These are phyloP conservation scores for Phenganax subtilis DNA, from an alignment of 92 coral and sea anemone genomes.

Conservation along the genomic window DNA sequence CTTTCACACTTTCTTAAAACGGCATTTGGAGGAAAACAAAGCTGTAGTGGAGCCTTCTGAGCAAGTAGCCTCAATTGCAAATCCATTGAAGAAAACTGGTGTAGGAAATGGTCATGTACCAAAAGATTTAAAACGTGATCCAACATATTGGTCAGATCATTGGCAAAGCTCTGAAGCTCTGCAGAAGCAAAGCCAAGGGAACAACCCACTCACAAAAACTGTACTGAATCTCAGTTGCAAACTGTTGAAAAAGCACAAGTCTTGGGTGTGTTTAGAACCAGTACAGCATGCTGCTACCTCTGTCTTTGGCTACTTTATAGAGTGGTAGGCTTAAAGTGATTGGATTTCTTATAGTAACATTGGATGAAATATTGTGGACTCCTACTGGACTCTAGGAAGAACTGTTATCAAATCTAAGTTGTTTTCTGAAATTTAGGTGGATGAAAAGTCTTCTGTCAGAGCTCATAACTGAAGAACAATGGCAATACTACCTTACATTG, in stretches of 20 bases:
- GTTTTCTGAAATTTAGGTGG: slow-evolving; percentile 49
- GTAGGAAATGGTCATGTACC: neutral
- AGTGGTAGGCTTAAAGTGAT: slow-evolving; percentile 56
- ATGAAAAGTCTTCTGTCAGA: slow-evolving; percentile 66
- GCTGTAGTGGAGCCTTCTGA: neutral
- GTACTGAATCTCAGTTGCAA: slow-evolving; percentile 69
- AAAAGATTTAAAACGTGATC: neutral
- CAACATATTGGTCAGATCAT: too few relatives aligned
- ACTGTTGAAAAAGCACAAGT: slow-evolving; percentile 61
- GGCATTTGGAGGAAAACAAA: neutral
- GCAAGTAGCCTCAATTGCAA: neutral
- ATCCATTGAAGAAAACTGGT: neutral
- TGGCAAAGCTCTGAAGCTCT: too few relatives aligned
- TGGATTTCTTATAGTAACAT: neutral
- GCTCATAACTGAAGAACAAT: slow-evolving; percentile 66
- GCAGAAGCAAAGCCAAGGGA: neutral
- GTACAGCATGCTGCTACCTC: slow-evolving; percentile 73
- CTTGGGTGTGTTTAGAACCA: slow-evolving; percentile 82
- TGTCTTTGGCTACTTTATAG: slow-evolving; percentile 75
- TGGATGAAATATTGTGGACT: neutral
- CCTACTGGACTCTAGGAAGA: slow-evolving; percentile 11
- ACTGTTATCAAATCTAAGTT: neutral
- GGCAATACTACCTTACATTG: slow-evolving; percentile 65
- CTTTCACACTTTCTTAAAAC: slow-evolving; percentile 4
- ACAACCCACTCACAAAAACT: slow-evolving; percentile 60